These are phyloP conservation scores for Agrochola litura DNA, from an alignment of 2,888 invertebrate species.

Conservation along the genomic window DNA sequence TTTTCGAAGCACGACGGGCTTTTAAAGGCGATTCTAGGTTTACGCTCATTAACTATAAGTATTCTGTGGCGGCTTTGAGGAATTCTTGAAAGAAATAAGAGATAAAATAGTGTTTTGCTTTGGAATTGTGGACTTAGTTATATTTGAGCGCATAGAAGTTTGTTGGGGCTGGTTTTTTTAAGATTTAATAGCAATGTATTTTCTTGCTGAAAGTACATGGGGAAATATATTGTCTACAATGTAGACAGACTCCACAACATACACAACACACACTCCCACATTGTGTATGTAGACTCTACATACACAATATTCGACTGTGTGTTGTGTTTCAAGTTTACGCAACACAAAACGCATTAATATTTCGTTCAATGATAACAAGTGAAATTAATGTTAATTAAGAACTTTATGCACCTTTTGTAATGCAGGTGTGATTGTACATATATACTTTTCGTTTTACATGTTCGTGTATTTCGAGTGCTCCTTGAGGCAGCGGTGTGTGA, in stretches of 20 bases:
- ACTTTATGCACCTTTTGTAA: conserved; percentile 58
- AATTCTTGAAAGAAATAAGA: conserved; percentile 45
- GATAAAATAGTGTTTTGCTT: conserved; percentile 26
- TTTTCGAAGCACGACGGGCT: conserved; percentile 73
- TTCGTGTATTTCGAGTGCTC: conserved; percentile 9
- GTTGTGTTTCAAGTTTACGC: conserved; percentile 20
- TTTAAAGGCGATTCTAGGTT: conserved; percentile 63
- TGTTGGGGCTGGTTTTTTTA: neutral
- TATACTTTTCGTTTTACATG: conserved; percentile 21
- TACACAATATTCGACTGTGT: neutral
- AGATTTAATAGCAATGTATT: neutral
- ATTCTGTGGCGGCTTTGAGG: conserved; percentile 50
- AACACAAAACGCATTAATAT: conserved; percentile 49
- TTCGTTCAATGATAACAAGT: conserved; percentile 66
- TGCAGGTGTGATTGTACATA: conserved; percentile 28
- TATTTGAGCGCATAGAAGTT: conserved; percentile 5
- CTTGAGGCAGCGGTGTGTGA: neutral
- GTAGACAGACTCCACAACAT: too few relatives aligned
- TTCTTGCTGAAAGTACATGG: neutral
- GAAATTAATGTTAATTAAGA: conserved; percentile 70
- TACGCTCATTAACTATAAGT: conserved; percentile 59
- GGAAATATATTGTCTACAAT: neutral
- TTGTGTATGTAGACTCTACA: neutral
- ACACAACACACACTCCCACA: too few relatives aligned
- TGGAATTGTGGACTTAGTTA: conserved; percentile 3